These are phyloP conservation scores for Leptatherina wallacei DNA, from an alignment of 2,797 vertebrate genomes.

Conservation along the genomic window DNA sequence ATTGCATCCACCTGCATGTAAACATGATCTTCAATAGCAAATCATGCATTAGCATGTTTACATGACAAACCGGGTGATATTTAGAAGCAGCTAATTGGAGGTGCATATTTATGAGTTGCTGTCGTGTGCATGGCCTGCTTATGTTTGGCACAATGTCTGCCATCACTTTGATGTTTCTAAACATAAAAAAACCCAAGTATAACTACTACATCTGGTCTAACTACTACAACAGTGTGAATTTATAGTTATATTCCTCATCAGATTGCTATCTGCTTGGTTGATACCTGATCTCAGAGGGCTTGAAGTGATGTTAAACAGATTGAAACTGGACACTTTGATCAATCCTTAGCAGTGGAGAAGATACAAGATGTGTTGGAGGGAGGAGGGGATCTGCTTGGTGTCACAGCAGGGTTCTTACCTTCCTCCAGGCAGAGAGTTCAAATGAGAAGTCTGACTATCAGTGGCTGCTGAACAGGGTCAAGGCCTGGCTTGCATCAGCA, in stretches of 20 bases:
- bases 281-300: slow-evolving; percentile 30
- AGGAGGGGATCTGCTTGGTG: slow-evolving; percentile 39
- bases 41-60: slow-evolving; percentile 22
- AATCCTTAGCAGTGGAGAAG: slow-evolving; percentile 41
- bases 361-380: slow-evolving; percentile 48
- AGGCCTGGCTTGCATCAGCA: slow-evolving; percentile 70
- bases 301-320: slow-evolving; percentile 42
- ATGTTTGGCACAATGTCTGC: slow-evolving; percentile 40
- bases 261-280: slow-evolving; percentile 36
- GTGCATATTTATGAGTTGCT: slow-evolving; percentile 54
- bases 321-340: slow-evolving; percentile 54
- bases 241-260: slow-evolving; percentile 19
- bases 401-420: slow-evolving; percentile 51
- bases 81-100: slow-evolving; percentile 30
- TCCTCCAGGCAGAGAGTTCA: slow-evolving; percentile 59
- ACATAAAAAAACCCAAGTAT: neutral
- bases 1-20: neutral
- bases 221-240: slow-evolving; percentile 10
- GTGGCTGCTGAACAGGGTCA: slow-evolving; percentile 53
- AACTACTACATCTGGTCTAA: slow-evolving; percentile 16
- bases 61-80: slow-evolving; percentile 14
- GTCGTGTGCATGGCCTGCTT: slow-evolving; percentile 57
- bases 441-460: slow-evolving; percentile 54
- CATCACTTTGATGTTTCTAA: slow-evolving; percentile 42
- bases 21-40: slow-evolving; percentile 21